Evolutionary conservation across 2,113 vertebrate species (phyloP).

Genomic region (Lepisosteus oculatus): DNA sequence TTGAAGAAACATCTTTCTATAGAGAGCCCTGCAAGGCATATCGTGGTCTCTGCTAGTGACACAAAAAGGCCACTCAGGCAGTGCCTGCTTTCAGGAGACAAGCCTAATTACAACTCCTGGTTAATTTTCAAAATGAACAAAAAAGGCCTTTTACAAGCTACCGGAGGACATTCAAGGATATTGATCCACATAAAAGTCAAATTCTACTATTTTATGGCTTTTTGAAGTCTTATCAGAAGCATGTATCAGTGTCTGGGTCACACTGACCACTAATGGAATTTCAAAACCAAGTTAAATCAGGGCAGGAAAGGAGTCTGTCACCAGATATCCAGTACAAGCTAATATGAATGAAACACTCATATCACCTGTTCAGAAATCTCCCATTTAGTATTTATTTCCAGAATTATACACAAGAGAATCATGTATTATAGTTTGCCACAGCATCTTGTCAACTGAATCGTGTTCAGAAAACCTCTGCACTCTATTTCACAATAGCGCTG

Average conservation of each 20-base stretch:
- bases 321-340: slow-evolving; percentile 4
- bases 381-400: not conserved
- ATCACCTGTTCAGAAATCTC: slow-evolving; percentile 10
- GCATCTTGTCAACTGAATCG: too few species aligned
- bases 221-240: slow-evolving; percentile 24
- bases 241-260: slow-evolving; percentile 25
- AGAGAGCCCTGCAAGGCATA: too few species aligned
- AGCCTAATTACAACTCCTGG: slow-evolving; percentile 21
- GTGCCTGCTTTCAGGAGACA: too few species aligned
- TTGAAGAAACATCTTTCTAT: too few species aligned
- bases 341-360: not conserved
- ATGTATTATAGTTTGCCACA: too few species aligned
- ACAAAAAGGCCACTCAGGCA: too few species aligned
- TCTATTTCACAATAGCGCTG: too few species aligned
- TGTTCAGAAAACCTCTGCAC: too few species aligned
- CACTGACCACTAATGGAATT: slow-evolving; percentile 23
- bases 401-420: not conserved
- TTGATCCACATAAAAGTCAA: slow-evolving; percentile 19
- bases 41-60: too few species aligned
- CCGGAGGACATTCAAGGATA: slow-evolving; percentile 10
- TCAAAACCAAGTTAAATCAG: slow-evolving; percentile 24
- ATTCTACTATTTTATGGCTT: slow-evolving; percentile 13
- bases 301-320: slow-evolving; percentile 14
- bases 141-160: slow-evolving; percentile 1
- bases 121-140: slow-evolving; percentile 16